These are phyloP conservation scores for Onthophagus sagittarius DNA, from an alignment of 2,888 invertebrate species.

Conservation along the genomic window DNA sequence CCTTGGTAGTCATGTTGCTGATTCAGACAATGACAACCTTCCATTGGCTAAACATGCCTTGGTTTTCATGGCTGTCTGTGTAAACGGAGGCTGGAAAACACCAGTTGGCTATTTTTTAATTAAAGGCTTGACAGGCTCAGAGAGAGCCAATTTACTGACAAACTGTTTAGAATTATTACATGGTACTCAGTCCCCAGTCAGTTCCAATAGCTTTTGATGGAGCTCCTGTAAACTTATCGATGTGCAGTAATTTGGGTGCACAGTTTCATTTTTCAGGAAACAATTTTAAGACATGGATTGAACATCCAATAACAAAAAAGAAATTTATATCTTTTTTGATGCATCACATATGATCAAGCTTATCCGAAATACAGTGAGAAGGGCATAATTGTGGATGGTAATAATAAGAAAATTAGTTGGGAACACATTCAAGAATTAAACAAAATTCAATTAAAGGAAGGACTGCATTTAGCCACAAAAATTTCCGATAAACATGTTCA, in stretches of 20 bases:
- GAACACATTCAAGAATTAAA: conserved; percentile 28
- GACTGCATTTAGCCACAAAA: conserved; percentile 30
- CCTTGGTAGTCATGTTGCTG: no score
- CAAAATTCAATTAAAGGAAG: conserved; percentile 28
- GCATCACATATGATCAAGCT: conserved; percentile 34
- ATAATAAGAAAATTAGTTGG: conserved; percentile 27
- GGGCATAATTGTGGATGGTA: conserved; percentile 21
- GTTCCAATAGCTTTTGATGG: conserved; percentile 33
- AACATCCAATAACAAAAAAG: conserved; percentile 28
- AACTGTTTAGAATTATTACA: conserved; percentile 27
- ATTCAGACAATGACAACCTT: no score
- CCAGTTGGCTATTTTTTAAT: conserved; percentile 33
- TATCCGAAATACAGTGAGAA: conserved; percentile 28
- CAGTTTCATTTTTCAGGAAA: conserved; percentile 13
- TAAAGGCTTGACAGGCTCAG: conserved; percentile 12
- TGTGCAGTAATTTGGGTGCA: conserved; percentile 21
- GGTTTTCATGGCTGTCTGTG: conserved; percentile 31
- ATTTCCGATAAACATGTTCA: conserved; percentile 25
- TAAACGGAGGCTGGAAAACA: conserved; percentile 32
- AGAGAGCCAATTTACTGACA: conserved; percentile 27
- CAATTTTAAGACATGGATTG: conserved; percentile 27
- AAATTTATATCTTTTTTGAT: conserved; percentile 28
- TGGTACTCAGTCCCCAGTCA: conserved; percentile 25
- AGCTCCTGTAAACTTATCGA: conserved; percentile 27
- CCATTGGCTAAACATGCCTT: conserved; percentile 31